Evolutionary conservation across 2,888 invertebrate genomes (phyloP), one percentile per base, ranked within the genome.

Genomic region (Poecilus cupreus): DNA sequence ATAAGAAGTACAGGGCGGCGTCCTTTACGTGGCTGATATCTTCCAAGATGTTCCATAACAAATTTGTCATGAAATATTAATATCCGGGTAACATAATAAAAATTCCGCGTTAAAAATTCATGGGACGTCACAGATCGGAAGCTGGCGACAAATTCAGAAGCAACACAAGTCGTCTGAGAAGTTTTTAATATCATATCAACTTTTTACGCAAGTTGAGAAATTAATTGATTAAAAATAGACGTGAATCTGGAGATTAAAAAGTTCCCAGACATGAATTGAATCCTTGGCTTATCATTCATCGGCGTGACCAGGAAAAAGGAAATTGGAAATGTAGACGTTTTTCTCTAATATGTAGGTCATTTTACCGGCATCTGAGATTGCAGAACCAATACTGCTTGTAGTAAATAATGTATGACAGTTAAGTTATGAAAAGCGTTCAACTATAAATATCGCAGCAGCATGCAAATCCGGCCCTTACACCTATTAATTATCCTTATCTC

Each of bases 401-500:
- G 26, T 26, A 54, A 54, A 54, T 54, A 13, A 8, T 4, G 16
- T 39, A 5, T 39, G 11, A 39, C 39, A 39, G 39, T 39, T 39
- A n/a, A 5, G n/a, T 11, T 39, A 39, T 39, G 39, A 39, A 39
- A 22, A 22, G 60, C 24, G 32, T 32, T 16, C 16, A 51, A 37
- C 32, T 54, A 54, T 76, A 76, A 76, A 76, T 76, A 54, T 54
- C 32, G 24, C n/a, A 18, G 16, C 57, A 24, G n/a, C 32, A 49
- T 46, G 51, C 37, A 76, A 76, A 57, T 75, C 54, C 57, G 32
- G 54, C 18, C 43, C 54, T 37, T 37, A 54, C 18, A 39, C 37
- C 76, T 26, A 76, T 76, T 54, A 76, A 76, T 76, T 76, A 76
- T 11, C n/a, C 57, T 32, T 76, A 76, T 76, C 76, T 51, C 54